Conservation (phyloP, 2,797 vertebrate genomes). For the Enteromius trimaculatus region DNA sequence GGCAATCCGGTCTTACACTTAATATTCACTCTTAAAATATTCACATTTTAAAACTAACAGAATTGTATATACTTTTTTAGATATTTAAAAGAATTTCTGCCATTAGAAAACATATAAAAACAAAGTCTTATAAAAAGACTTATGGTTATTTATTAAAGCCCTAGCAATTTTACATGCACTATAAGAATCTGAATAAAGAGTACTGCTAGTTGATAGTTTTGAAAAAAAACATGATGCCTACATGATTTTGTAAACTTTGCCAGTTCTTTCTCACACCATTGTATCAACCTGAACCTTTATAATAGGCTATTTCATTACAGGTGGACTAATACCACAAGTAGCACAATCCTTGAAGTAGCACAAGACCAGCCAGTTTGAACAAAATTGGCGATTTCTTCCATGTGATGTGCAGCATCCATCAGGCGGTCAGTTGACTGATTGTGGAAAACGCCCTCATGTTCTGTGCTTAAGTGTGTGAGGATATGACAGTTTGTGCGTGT, state of each 20-base stretch:
- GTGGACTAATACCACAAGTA: not conserved
- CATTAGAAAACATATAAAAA: not conserved
- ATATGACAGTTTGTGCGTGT: constrained; percentile 51
- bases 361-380: not conserved
- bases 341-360: not conserved
- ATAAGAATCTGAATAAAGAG: no score
- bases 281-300: not conserved
- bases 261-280: not conserved
- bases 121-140: not conserved
- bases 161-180: not conserved
- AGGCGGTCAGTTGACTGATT: not conserved
- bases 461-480: constrained; percentile 40
- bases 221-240: no score
- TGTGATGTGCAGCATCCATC: not conserved
- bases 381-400: not conserved
- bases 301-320: not conserved
- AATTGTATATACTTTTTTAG: no score
- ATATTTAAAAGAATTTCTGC: not conserved
- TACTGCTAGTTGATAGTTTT: not conserved
- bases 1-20: not conserved
- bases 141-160: not conserved
- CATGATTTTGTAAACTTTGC: no score
- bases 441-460: constrained; percentile 12
- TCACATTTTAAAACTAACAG: no score
- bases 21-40: no score